These are phyloP conservation scores for Mustela nigripes DNA, from an alignment of 2,113 vertebrate species.

Conservation along the genomic window DNA sequence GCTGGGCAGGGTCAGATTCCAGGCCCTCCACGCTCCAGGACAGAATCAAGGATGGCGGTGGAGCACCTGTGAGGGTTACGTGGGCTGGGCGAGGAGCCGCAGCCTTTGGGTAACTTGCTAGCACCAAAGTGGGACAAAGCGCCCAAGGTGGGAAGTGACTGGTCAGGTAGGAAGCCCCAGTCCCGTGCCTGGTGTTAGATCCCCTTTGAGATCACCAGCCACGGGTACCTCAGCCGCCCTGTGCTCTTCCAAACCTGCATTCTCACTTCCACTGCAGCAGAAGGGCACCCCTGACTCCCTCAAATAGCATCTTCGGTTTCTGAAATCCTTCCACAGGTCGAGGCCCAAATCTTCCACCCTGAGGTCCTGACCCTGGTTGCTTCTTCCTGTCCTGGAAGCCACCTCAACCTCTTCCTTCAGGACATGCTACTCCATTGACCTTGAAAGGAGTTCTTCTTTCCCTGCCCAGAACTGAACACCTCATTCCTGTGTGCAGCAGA, in stretches of 20 bases:
- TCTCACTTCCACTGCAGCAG: background rate
- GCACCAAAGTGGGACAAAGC: background rate
- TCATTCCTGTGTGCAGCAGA: background rate
- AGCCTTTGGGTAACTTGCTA: background rate
- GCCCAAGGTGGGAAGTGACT: background rate
- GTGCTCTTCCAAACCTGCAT: background rate
- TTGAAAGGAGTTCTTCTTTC: background rate
- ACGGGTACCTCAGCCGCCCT: background rate
- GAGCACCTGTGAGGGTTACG: background rate
- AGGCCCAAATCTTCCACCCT: background rate
- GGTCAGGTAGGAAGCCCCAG: background rate
- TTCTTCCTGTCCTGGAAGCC: background rate
- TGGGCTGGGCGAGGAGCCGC: background rate
- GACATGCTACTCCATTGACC: background rate
- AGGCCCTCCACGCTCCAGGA: background rate
- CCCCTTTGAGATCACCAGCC: background rate
- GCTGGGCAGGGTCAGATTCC: background rate
- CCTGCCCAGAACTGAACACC: background rate
- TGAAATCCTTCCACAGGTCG: background rate
- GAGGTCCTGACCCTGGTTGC: background rate
- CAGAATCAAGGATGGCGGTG: rapidly evolving
- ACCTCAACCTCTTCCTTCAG: rapidly evolving
- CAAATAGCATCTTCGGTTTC: background rate
- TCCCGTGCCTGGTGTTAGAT: background rate
- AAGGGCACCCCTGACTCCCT: background rate